Evolutionary conservation across 1,140 invertebrate species (phyloP), one percentile per base, ranked within the genome.

Genomic region (Zaprionus africanus): DNA sequence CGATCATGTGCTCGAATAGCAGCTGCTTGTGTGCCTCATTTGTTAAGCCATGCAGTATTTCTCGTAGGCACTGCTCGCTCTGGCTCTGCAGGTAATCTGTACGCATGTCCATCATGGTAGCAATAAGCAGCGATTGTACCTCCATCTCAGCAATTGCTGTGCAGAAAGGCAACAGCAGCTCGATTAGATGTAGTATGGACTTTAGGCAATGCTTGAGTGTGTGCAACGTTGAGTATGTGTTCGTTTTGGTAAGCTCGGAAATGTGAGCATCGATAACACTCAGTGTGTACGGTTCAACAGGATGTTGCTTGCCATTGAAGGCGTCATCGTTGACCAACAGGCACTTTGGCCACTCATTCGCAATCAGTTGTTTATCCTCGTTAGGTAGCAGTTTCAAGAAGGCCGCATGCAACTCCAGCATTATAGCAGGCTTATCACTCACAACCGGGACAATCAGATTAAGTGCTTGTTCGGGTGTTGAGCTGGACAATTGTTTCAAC

Each of bases 81-180:
- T 93, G 94, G 11, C 96, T 95, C 66, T 95, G 94, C n/a, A 97
- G 87, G 83, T 95, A 96, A 82, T 97, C 96, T 9, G 95, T 96
- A 11, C 96, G 94, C 19, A 95, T 94, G 91, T 97, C 97, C 82
- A 97, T 94, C 26, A 96, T 95, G n/a, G 97, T 93, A 0, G 96
- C 95, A 49, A 96, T 94, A 6, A 97, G 90, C 26, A 97, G 93
- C 53, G 95, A 49, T 41, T 82, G 78, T 13, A 64, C 11, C 58
- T 88, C 78, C 13, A 91, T 53, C 15, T 79, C 82, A 0, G 31
- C 26, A 26, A 81, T 75, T 0, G 66, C 19, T 6, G 79, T 71
- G 62, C 79, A 82, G 36, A 77, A 72, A 0, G 93, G 92, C 41
- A 93, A 80, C 43, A 94, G 24, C 13, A 91, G 54, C 49, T 92